phyloP scores from a whole-genome alignment of 2,888 invertebrate genomes.

The Athalia circularis region DNA sequence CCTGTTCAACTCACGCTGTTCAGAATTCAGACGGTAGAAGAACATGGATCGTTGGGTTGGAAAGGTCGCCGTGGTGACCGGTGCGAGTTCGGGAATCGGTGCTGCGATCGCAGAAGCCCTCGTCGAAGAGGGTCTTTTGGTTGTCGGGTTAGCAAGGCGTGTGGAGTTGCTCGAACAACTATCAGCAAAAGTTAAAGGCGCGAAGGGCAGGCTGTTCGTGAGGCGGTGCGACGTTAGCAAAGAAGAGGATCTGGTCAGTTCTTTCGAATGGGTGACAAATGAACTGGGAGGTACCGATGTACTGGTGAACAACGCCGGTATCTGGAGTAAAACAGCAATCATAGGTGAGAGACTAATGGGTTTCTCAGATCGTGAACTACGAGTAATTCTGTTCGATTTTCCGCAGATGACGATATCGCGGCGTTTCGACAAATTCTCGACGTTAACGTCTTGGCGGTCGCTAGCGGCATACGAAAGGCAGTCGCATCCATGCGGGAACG shows the following conservation, averaged over 20 bases:
- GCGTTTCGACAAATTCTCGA: constrained; percentile 72
- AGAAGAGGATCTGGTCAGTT: constrained; percentile 56
- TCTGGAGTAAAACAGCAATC: constrained; percentile 50
- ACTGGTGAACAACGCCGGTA: constrained; percentile 75
- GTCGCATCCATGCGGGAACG: constrained; percentile 76
- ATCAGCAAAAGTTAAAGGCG: constrained; percentile 46
- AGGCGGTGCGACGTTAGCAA: constrained; percentile 57
- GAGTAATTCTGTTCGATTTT: not conserved
- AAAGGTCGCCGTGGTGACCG: constrained; percentile 80
- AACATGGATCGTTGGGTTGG: constrained; percentile 75
- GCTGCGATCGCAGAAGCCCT: constrained; percentile 74
- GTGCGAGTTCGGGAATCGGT: constrained; percentile 80
- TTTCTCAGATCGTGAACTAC: not conserved
- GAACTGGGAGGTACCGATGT: constrained; percentile 73
- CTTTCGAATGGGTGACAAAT: constrained; percentile 55
- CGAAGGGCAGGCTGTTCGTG: constrained; percentile 66
- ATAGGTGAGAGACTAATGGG: not conserved
- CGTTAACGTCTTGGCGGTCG: constrained; percentile 78
- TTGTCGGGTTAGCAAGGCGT: constrained; percentile 77
- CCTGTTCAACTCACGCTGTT: not conserved
- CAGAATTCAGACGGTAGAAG: not conserved
- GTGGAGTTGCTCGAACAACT: constrained; percentile 72
- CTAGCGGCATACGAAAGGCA: constrained; percentile 77
- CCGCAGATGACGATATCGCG: constrained; percentile 62
- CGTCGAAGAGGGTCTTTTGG: constrained; percentile 75